Base-by-base conservation (phyloP, 2,888 invertebrate species). In the Glomeris marginata region DNA sequence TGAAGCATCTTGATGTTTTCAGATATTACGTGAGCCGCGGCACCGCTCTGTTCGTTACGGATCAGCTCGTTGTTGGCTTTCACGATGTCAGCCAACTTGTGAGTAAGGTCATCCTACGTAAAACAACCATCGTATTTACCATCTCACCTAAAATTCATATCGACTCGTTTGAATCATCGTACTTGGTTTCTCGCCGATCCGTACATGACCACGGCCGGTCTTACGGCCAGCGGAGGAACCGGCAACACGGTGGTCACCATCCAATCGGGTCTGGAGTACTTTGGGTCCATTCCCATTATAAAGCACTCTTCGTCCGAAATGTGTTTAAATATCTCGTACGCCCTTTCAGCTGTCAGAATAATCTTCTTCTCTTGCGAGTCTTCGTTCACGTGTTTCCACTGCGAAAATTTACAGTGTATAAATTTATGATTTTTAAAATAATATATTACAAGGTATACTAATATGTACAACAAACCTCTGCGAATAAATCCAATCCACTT, bases 331-430 rank as follows among this genome's bases (percentile, higher is more conserved):
- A 99, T 92, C 71, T 98, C 98, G 77, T 88, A 85, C 1, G 95
- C 97, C 58, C 94, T 73, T 67, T 99, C 98, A 1, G 97, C 98
- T 5, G 88, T 86, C 6, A 99, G 74, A 1, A 76, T 72, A 16
- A 94, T 91, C 69, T 98, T 97, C 64, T 87, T 85, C 65, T 98
- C 94, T 69, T 97, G 95, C 5, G 91, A 85, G 63, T 98, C 97
- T 71, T 98, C 98, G 69, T 98, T 98, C 0, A 88, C 80, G 66
- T 95, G 84, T 69, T 92, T 98, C 98, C 98, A 99, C 69, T 98
- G 97, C 28, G 28, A 28, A 28, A 28, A n/a, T n/a, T n/a, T n/a
- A n/a, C n/a, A n/a, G n/a, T n/a, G n/a, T n/a, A n/a, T n/a, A n/a
- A n/a, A n/a, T n/a, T n/a, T n/a, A n/a, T n/a, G n/a, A n/a, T n/a